Conservation (phyloP, 2,888 invertebrate species). For the Neuroscelio doddi region DNA sequence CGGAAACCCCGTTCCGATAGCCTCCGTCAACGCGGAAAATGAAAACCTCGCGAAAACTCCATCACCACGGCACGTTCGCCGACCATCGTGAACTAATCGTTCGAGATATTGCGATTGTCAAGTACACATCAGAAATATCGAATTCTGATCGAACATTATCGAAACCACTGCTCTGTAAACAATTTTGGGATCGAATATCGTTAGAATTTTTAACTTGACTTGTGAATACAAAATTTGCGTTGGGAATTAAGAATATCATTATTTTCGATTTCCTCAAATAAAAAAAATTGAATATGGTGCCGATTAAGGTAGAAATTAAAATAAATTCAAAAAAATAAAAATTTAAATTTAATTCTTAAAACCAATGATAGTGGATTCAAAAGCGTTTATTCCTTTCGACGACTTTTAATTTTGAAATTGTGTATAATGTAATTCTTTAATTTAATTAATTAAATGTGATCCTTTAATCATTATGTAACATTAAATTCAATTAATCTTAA, state of each 20-base stretch:
- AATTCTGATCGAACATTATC: not conserved
- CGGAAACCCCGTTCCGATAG: slow-evolving; percentile 48
- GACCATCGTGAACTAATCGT: slow-evolving; percentile 60
- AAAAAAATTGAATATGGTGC: too few relatives aligned
- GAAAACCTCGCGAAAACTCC: slow-evolving; percentile 53
- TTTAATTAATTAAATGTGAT: too few relatives aligned
- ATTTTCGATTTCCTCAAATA: too few relatives aligned
- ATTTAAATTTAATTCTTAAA: too few relatives aligned
- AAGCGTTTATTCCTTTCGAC: too few relatives aligned
- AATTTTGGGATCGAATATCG: not conserved
- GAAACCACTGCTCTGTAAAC: not conserved
- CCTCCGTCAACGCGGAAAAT: slow-evolving; percentile 28
- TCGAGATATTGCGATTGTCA: not conserved
- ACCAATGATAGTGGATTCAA: too few relatives aligned
- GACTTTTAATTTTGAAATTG: too few relatives aligned
- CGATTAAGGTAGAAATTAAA: too few relatives aligned
- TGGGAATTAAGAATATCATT: not conserved
- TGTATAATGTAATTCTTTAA: too few relatives aligned
- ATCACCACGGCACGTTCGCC: slow-evolving; percentile 64
- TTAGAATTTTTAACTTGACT: not conserved
- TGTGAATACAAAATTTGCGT: not conserved
- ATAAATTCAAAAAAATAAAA: too few relatives aligned
- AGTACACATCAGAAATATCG: not conserved
- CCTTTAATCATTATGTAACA: too few relatives aligned
- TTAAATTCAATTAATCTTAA: too few relatives aligned